Evolutionary conservation across 2,888 invertebrate species (phyloP).

Genomic region (Drosophila birchii): DNA sequence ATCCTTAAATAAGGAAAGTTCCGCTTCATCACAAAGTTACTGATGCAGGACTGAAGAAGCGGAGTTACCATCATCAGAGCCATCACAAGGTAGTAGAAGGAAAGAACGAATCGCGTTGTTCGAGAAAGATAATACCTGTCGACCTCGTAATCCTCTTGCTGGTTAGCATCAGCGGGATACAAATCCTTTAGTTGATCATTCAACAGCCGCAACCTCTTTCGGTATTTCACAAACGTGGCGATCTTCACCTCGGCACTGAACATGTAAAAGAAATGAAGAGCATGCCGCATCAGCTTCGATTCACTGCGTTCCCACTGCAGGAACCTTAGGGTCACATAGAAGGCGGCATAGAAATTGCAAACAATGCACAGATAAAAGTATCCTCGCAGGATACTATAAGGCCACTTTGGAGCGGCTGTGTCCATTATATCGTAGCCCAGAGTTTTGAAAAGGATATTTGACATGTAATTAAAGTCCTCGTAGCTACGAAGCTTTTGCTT

Average conservation of each 20-base stretch:
- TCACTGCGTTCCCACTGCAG: constrained; percentile 40
- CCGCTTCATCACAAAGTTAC: background rate
- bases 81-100: constrained; percentile 36
- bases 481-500: constrained; percentile 19
- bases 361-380: constrained; percentile 18
- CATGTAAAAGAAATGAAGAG: constrained; percentile 24
- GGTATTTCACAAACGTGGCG: constrained; percentile 29
- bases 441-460: constrained; percentile 43
- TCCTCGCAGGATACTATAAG: constrained; percentile 7
- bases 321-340: constrained; percentile 32
- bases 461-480: constrained; percentile 50
- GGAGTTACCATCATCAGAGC: constrained; percentile 16
- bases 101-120: constrained; percentile 22
- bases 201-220: constrained; percentile 11
- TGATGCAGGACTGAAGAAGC: constrained; percentile 8
- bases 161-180: constrained; percentile 22
- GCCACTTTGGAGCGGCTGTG: constrained; percentile 28
- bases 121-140: constrained; percentile 45
- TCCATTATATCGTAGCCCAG: constrained; percentile 48
- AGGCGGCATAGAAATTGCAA: constrained; percentile 23
- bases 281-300: constrained; percentile 42
- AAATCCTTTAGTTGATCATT: constrained; percentile 32
- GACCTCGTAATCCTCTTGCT: constrained; percentile 32
- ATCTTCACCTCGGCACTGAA: constrained; percentile 43
- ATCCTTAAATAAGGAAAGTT: constrained; percentile 38